Conservation (phyloP, 2,888 invertebrate species). For the Rhogogaster chlorosoma region DNA sequence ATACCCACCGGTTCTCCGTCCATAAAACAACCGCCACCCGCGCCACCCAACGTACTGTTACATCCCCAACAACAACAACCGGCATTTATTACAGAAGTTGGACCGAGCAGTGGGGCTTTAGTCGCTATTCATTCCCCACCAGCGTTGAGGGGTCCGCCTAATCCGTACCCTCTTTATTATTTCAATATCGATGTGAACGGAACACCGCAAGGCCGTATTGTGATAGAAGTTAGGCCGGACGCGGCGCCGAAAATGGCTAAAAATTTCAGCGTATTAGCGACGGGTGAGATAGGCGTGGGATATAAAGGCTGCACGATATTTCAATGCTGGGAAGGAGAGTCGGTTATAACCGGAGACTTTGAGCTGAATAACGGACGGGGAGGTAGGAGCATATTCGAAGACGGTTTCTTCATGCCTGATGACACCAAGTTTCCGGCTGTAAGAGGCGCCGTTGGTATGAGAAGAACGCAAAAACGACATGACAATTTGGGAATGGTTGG, state of each 20-base stretch:
- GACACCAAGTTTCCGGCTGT: conserved; percentile 88
- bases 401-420: conserved; percentile 89
- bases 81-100: conserved; percentile 69
- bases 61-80: conserved; percentile 68
- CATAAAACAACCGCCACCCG: conserved; percentile 68
- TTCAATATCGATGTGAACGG: conserved; percentile 89
- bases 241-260: conserved; percentile 91
- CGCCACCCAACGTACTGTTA: conserved; percentile 70
- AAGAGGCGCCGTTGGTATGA: conserved; percentile 90
- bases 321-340: conserved; percentile 91
- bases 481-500: conserved; percentile 91
- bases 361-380: conserved; percentile 90
- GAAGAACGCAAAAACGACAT: conserved; percentile 89
- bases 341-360: conserved; percentile 90
- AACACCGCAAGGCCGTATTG: conserved; percentile 84
- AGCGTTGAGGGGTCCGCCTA: conserved; percentile 79
- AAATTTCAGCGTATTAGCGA: conserved; percentile 86
- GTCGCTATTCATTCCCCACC: conserved; percentile 77
- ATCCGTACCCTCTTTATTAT: conserved; percentile 86
- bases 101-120: conserved; percentile 63
- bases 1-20: conserved; percentile 74
- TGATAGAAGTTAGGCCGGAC: conserved; percentile 88
- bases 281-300: conserved; percentile 87
- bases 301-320: conserved; percentile 90
- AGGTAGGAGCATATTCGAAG: conserved; percentile 88